Conservation (phyloP, 2,113 vertebrate species). For the Pelobates fuscus region DNA sequence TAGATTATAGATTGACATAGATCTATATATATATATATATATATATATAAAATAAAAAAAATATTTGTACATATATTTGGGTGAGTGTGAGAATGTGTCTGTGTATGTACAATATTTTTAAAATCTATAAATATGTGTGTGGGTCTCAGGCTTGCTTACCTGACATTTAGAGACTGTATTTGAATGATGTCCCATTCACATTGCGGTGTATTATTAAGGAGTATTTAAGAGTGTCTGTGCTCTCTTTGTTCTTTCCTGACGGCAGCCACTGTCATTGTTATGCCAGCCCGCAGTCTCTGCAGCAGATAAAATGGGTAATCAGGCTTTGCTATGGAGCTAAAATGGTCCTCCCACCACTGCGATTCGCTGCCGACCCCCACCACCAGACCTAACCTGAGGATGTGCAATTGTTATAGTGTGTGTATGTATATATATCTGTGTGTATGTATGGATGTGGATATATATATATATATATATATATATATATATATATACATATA, state of each 20-base stretch:
- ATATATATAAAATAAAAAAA: no score
- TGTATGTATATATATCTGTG: not conserved
- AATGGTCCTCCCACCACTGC: slow-evolving; percentile 23
- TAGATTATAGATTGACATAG: no score
- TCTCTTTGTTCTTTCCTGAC: not conserved
- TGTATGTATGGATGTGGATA: no score
- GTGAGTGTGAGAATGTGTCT: no score
- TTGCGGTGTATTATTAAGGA: not conserved
- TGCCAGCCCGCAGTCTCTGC: slow-evolving; percentile 36
- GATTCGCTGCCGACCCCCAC: not conserved
- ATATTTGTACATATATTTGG: no score
- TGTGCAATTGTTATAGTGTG: not conserved
- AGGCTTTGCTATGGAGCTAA: slow-evolving; percentile 6
- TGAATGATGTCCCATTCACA: not conserved
- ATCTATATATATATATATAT: no score
- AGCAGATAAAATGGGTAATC: slow-evolving; percentile 25
- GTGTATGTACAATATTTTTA: no score
- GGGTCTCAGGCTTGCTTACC: slow-evolving; percentile 22
- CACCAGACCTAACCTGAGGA: not conserved
- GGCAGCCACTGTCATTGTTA: slow-evolving; percentile 26
- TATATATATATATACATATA: no score
- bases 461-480: no score
- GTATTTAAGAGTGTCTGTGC: not conserved
- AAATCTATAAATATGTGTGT: no score
- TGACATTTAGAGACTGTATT: not conserved